phyloP scores from a whole-genome alignment of 92 coral and sea anemone species.

The Muricea muricata region DNA sequence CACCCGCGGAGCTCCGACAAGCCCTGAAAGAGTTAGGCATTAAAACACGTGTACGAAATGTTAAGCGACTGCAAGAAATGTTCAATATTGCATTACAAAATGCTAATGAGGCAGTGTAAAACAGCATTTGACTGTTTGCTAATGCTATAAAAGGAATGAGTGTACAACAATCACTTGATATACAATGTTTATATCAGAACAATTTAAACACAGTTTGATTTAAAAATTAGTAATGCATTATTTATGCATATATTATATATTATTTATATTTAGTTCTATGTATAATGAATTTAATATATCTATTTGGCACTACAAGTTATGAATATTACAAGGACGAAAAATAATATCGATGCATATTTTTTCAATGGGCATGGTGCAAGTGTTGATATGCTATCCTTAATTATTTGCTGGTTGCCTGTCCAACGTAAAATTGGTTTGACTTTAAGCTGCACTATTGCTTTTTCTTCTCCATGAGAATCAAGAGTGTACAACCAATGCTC shows the following conservation, averaged over 20 bases:
- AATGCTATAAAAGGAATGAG: neutral
- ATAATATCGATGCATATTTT: neutral
- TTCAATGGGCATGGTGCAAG: constrained; percentile 24
- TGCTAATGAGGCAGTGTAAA: neutral
- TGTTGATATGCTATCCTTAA: neutral
- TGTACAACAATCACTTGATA: neutral
- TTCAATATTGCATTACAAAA: neutral
- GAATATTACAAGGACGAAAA: neutral
- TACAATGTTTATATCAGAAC: neutral
- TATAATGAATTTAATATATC: neutral
- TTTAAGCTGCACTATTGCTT: neutral
- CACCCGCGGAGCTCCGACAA: constrained; percentile 2
- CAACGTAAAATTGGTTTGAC: neutral
- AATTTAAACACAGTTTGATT: neutral
- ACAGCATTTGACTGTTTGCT: no score
- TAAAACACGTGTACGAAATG: neutral
- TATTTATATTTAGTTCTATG: no score
- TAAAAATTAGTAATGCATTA: neutral
- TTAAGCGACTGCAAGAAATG: constrained; percentile 11
- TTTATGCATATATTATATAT: no score
- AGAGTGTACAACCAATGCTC: constrained; percentile 21
- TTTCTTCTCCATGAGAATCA: neutral
- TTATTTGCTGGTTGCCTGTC: neutral
- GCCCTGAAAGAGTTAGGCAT: constrained; percentile 4
- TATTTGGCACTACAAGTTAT: neutral